phyloP scores from a whole-genome alignment of 2,113 vertebrate genomes.

The Alligator sinensis region DNA sequence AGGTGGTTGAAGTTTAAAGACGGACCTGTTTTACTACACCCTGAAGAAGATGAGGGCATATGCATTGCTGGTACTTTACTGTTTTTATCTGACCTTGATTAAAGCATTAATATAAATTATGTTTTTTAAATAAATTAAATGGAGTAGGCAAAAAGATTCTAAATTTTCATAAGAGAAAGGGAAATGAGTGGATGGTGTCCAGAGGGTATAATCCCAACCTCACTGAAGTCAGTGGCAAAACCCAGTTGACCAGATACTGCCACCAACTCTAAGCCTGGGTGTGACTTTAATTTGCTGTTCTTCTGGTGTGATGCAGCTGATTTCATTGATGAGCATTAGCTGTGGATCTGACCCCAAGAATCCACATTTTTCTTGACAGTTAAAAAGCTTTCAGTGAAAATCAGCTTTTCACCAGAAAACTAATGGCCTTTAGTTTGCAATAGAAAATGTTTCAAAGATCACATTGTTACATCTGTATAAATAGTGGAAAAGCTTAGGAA shows the following conservation, averaged over 20 bases:
- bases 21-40: accelerated
- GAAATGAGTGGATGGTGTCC: not conserved
- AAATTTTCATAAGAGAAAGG: not conserved
- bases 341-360: not conserved
- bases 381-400: not conserved
- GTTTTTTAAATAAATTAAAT: not conserved
- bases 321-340: accelerated
- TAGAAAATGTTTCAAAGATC: not conserved
- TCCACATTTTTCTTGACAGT: not conserved
- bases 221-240: not conserved
- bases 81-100: not conserved
- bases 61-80: not conserved
- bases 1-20: not conserved
- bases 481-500: not conserved
- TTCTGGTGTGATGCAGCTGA: not conserved
- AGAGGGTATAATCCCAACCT: not conserved
- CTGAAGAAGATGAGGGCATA: no score
- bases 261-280: not conserved
- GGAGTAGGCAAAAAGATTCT: not conserved
- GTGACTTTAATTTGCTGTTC: not conserved
- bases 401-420: not conserved
- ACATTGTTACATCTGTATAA: not conserved
- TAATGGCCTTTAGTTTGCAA: not conserved
- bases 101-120: not conserved
- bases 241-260: not conserved